phyloP scores from a whole-genome alignment of 2,888 invertebrate genomes.

The Seira ritae region DNA sequence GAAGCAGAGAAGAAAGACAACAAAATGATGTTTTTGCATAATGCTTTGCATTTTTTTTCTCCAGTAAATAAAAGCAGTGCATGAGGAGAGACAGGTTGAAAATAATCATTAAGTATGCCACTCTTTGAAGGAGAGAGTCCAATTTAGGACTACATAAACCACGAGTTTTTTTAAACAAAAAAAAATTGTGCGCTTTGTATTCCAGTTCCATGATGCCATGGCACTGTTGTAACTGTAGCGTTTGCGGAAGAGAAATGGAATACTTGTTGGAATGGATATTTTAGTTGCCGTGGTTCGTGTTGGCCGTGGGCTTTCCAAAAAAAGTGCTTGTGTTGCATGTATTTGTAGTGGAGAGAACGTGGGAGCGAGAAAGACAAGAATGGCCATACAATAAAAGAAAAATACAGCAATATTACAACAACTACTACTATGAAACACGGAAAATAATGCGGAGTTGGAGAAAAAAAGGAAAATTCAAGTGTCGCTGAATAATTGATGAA shows the following conservation, averaged over 20 bases:
- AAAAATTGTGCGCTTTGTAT: neutral
- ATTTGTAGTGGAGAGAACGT: neutral
- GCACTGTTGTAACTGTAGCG: neutral
- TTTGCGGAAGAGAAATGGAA: neutral
- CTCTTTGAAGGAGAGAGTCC: conserved; percentile 7
- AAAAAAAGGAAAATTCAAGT: conserved; percentile 47
- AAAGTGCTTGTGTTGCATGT: neutral
- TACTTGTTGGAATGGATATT: conserved; percentile 8
- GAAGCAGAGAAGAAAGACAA: neutral
- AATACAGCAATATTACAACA: neutral
- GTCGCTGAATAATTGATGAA: conserved; percentile 64
- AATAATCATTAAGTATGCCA: conserved; percentile 11
- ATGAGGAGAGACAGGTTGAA: conserved; percentile 1
- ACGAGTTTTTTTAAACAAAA: conserved; percentile 3
- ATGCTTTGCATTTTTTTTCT: neutral
- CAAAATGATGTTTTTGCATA: neutral
- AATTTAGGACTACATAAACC: conserved; percentile 3
- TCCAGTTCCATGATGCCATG: too few relatives aligned
- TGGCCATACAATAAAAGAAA: neutral
- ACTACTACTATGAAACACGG: conserved; percentile 8
- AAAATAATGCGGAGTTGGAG: conserved; percentile 24
- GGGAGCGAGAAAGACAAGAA: neutral
- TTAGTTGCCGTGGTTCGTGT: neutral
- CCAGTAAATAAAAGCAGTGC: conserved; percentile 4
- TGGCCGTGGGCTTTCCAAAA: neutral